Percentiles rank a stretch among this genome's conserved stretches.
phyloP scores from a whole-genome alignment of 2,113 vertebrate species.

The Phyllostomus hastatus region DNA sequence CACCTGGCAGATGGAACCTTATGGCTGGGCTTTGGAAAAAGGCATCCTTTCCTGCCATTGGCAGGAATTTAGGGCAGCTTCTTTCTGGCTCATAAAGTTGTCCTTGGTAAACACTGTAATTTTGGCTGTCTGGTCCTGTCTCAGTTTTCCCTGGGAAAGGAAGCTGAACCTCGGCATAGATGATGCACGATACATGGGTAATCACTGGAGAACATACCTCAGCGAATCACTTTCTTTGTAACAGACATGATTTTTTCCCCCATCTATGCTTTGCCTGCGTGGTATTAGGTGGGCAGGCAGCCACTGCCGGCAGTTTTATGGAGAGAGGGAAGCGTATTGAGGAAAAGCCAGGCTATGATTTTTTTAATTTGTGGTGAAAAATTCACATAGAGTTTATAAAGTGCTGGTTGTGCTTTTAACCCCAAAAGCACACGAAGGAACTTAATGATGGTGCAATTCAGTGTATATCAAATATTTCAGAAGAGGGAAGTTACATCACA shows the following conservation, averaged over 20 bases:
- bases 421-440: neutral
- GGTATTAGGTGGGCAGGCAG: neutral
- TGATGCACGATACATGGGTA: neutral
- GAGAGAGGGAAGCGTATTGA: neutral
- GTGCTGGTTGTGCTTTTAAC: neutral
- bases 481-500: neutral
- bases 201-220: conserved; percentile 19
- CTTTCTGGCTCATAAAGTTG: conserved; percentile 52
- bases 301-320: neutral
- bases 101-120: conserved; percentile 53
- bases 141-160: conserved; percentile 24
- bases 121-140: conserved; percentile 28
- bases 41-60: neutral
- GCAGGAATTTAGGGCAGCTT: conserved; percentile 55
- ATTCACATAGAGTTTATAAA: neutral
- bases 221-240: neutral
- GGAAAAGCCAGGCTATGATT: neutral
- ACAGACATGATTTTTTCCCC: conserved; percentile 3
- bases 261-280: neutral
- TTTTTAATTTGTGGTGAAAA: neutral
- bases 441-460: neutral
- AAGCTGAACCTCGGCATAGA: neutral
- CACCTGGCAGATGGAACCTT: conserved; percentile 42
- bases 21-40: neutral
- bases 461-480: neutral